Evolutionary conservation across 2,113 vertebrate species (phyloP).

Genomic region (Xerus inauris): DNA sequence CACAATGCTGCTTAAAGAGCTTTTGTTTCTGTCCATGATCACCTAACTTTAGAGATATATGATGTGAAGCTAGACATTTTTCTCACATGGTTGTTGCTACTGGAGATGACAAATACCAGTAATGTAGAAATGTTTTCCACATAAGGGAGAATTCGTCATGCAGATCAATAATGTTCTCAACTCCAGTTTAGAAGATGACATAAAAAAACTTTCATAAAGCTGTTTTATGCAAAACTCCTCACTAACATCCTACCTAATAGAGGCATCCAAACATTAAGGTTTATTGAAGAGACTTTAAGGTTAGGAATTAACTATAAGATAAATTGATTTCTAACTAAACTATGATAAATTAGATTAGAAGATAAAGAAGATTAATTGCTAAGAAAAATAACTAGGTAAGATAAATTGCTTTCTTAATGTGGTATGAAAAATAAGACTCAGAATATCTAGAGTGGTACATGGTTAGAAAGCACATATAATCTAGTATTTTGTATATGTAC

Average conservation of each 20-base stretch:
- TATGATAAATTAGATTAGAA: neutral
- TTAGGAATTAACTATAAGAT: neutral
- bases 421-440: neutral
- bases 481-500: neutral
- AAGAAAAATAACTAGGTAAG: neutral
- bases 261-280: slow-evolving; percentile 2
- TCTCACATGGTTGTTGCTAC: neutral
- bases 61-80: neutral
- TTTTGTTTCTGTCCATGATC: neutral
- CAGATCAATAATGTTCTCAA: neutral
- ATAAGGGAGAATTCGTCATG: neutral
- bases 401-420: neutral
- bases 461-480: neutral
- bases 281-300: slow-evolving; percentile 13
- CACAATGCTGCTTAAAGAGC: neutral
- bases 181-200: neutral
- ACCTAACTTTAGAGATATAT: slow-evolving; percentile 16
- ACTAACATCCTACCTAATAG: neutral
- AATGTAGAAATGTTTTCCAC: neutral
- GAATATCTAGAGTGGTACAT: neutral
- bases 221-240: neutral
- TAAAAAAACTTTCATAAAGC: slow-evolving; percentile 1
- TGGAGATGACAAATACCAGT: neutral
- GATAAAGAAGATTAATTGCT: neutral
- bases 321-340: slow-evolving; percentile 18